Evolutionary conservation across 2,113 vertebrate species (phyloP).

Genomic region (Sterna hirundo): DNA sequence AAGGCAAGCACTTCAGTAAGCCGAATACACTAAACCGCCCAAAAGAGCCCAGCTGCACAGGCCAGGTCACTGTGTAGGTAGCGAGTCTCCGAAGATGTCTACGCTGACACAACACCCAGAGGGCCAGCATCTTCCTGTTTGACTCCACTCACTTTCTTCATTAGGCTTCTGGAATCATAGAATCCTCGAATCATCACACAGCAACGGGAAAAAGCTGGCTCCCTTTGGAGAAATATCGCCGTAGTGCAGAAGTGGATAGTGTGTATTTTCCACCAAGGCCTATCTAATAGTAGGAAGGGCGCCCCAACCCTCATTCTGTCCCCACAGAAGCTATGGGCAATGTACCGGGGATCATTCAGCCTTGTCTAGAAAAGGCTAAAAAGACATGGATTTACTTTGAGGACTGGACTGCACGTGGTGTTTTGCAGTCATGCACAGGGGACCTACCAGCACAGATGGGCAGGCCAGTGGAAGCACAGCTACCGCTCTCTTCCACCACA

Average conservation of each 20-base stretch:
- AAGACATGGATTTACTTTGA: background rate
- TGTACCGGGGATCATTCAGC: rapidly evolving
- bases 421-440: background rate
- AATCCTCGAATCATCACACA: background rate
- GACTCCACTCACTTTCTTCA: background rate
- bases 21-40: background rate
- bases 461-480: background rate
- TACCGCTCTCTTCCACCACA: background rate
- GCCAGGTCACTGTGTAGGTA: background rate
- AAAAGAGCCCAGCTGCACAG: background rate
- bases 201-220: background rate
- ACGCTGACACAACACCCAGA: background rate
- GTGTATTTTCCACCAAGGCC: background rate
- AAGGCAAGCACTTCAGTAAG: background rate
- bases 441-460: background rate
- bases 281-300: background rate
- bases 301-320: background rate
- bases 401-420: background rate
- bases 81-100: background rate
- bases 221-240: background rate
- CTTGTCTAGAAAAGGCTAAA: background rate
- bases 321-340: background rate
- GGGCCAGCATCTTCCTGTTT: background rate
- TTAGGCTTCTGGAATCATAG: background rate
- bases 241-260: background rate